These are phyloP conservation scores for Oreochromis tanganicae DNA, from an alignment of 2,113 vertebrate genomes.

Conservation along the genomic window DNA sequence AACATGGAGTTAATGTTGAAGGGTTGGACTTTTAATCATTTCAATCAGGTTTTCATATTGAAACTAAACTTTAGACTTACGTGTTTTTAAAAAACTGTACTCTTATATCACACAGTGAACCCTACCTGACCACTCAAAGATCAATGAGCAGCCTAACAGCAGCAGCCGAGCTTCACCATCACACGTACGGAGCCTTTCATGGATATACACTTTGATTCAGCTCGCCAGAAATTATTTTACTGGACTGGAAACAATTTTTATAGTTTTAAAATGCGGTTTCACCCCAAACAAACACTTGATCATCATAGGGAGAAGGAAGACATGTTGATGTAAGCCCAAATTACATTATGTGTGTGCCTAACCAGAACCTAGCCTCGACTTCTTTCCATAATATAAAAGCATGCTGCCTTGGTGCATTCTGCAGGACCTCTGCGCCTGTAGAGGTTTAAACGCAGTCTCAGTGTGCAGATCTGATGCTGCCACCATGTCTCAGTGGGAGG, in stretches of 20 bases:
- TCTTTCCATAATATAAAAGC: background rate
- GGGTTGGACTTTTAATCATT: no score
- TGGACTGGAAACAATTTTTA: background rate
- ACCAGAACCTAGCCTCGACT: background rate
- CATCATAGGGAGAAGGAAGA: fast-evolving
- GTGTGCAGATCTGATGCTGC: background rate
- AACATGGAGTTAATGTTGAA: no score
- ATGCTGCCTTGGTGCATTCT: background rate
- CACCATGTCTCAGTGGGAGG: background rate
- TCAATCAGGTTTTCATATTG: background rate
- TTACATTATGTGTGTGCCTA: background rate
- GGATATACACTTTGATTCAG: background rate
- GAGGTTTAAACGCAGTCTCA: background rate
- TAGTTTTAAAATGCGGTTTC: background rate
- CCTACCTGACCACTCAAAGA: background rate
- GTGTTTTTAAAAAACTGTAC: background rate
- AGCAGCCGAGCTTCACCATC: background rate
- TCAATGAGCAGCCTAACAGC: background rate
- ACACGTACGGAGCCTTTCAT: background rate
- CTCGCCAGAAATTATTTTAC: background rate
- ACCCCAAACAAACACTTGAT: background rate
- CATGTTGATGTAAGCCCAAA: background rate
- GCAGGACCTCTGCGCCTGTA: background rate
- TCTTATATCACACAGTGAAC: fast-evolving
- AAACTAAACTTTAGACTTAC: background rate